These are phyloP conservation scores for Speoplatyrhinus poulsoni DNA, from an alignment of 2,113 vertebrate species.

Conservation along the genomic window DNA sequence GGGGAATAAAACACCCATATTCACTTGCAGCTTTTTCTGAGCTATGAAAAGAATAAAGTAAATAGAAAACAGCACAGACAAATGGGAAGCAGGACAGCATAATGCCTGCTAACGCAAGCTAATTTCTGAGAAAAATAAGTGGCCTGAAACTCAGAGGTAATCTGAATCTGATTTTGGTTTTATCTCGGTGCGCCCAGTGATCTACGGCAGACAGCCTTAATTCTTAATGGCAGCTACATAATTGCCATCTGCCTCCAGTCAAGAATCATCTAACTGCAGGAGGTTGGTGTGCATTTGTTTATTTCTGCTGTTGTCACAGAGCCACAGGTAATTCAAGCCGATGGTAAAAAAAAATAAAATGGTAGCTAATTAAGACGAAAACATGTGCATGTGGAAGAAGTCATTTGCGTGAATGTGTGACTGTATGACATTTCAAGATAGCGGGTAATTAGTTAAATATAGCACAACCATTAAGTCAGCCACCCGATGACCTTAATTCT, in stretches of 20 bases:
- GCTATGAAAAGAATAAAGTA: background rate
- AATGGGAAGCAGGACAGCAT: background rate
- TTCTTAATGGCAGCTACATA: slow-evolving; percentile 51
- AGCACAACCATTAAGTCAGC: background rate
- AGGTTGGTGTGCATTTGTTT: slow-evolving; percentile 4
- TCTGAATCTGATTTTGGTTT: slow-evolving; percentile 37
- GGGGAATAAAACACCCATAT: slow-evolving; percentile 1
- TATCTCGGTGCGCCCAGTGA: slow-evolving; percentile 26
- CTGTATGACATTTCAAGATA: background rate
- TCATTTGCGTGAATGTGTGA: background rate
- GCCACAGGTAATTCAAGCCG: slow-evolving; percentile 40
- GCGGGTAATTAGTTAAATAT: background rate
- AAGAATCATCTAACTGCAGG: slow-evolving; percentile 32
- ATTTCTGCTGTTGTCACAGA: background rate
- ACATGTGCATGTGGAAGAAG: background rate
- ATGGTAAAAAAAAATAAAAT: slow-evolving; percentile 26
- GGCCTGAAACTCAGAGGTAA: slow-evolving; percentile 35
- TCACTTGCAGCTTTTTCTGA: slow-evolving; percentile 1
- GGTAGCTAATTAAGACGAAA: slow-evolving; percentile 26
- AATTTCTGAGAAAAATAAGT: slow-evolving; percentile 55
- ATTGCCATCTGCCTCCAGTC: slow-evolving; percentile 58
- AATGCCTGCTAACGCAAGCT: slow-evolving; percentile 20
- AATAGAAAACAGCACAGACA: background rate
- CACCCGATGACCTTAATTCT: background rate
- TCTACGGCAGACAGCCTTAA: slow-evolving; percentile 43